Evolutionary conservation across 2,888 invertebrate genomes (phyloP).

Genomic region (Cheilosia vernalis): DNA sequence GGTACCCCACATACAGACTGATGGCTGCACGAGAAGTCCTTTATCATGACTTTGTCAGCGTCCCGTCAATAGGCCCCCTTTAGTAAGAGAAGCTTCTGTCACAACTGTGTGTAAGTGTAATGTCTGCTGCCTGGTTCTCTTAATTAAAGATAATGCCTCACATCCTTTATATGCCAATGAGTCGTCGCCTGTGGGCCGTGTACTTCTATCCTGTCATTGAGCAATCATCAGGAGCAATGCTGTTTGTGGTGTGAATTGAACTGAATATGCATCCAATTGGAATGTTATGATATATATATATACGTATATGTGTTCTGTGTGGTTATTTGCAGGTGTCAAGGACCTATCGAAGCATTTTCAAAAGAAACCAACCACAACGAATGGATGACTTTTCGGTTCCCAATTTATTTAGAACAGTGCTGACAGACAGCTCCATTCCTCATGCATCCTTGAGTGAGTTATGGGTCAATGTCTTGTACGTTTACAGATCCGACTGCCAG

Average conservation of each 20-base stretch:
- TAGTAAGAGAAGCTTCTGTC: constrained; percentile 59
- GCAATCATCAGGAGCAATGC: constrained; percentile 3
- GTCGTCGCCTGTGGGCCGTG: background rate
- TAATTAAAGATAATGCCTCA: constrained; percentile 57
- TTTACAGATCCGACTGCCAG: background rate
- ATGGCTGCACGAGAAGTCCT: constrained; percentile 32
- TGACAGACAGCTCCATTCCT: background rate
- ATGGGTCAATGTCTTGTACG: background rate
- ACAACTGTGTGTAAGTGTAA: background rate
- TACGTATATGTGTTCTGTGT: constrained; percentile 13
- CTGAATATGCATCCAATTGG: constrained; percentile 12
- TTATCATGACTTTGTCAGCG: constrained; percentile 71
- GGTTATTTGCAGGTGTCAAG: constrained; percentile 33
- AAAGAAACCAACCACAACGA: too few species aligned
- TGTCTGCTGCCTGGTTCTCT: constrained; percentile 21
- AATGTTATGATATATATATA: constrained; percentile 1
- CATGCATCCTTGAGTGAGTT: too few species aligned
- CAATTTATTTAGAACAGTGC: background rate
- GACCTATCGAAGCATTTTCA: background rate
- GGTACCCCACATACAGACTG: background rate
- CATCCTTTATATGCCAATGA: constrained; percentile 21
- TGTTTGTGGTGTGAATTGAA: constrained; percentile 1
- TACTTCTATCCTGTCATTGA: constrained; percentile 24
- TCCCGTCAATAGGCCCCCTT: constrained; percentile 66
- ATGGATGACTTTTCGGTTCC: background rate